A percentile compares a stretch with the other conserved stretches of the same genome.
phyloP scores from a whole-genome alignment of 2,888 invertebrate species.

The Eupeodes luniger region DNA sequence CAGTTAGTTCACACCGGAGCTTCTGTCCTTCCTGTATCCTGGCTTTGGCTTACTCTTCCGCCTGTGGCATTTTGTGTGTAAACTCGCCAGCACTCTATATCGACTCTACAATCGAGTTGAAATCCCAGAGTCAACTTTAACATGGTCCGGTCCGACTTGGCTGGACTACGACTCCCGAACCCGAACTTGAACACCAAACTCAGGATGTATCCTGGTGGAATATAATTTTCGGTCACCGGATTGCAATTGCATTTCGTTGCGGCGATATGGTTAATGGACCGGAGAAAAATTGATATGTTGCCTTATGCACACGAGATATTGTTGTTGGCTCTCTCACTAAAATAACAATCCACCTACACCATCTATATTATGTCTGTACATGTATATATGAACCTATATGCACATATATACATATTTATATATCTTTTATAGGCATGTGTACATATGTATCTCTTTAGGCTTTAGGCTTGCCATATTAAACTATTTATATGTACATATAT shows the following conservation, averaged over 20 bases:
- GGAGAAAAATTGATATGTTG: conserved; percentile 72
- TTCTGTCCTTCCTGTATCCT: conserved; percentile 46
- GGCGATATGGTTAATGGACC: conserved; percentile 74
- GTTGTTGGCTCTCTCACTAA: conserved; percentile 17
- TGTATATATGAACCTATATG: neutral
- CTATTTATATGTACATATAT: too few species aligned
- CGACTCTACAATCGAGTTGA: neutral
- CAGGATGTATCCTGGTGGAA: conserved; percentile 54
- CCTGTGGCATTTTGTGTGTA: conserved; percentile 13
- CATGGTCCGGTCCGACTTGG: neutral
- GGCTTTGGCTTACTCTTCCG: conserved; percentile 37
- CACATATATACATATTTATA: too few species aligned
- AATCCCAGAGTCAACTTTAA: neutral
- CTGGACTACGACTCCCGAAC: neutral
- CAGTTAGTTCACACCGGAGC: conserved; percentile 27
- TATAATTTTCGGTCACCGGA: conserved; percentile 74
- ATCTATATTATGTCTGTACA: neutral
- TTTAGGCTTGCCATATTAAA: too few species aligned
- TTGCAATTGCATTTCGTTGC: conserved; percentile 67
- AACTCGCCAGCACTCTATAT: neutral
- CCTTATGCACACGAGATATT: conserved; percentile 55
- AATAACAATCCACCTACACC: neutral
- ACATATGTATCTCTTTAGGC: too few species aligned
- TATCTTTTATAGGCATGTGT: too few species aligned
- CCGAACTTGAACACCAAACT: neutral